Evolutionary conservation across 2,113 vertebrate species (phyloP), one percentile per base, ranked within the genome.

Genomic region (Chlorocebus sabaeus): DNA sequence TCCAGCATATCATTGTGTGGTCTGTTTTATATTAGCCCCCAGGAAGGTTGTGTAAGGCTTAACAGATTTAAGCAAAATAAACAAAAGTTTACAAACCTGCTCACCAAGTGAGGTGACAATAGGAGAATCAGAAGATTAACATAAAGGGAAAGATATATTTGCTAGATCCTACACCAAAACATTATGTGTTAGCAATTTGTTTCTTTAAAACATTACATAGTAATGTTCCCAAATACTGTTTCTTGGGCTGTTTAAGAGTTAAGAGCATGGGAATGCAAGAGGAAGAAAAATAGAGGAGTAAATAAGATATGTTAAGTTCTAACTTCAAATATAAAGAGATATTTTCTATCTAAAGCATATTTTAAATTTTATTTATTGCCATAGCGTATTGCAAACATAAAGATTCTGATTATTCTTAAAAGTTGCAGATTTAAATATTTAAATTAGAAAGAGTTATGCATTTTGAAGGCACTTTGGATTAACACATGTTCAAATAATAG

Each of bases 281-380:
- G 30, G 67, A 52, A 81, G 57, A 50, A 32, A 17, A 55, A 13
- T 45, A 64, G 61, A 90, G 20, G 35, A 90, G 79, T 61, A 93
- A 67, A 35, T 87, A n/a, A 96, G 59, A 55, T 68, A 90, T 92
- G 92, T 94, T 89, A 78, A 85, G n/a, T 89, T 81, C 67, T 68
- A 67, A 81, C 16, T 73, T 93, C 35, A 95, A 61, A 93, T 13
- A 61, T 81, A 14, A 93, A 90, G 64, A 93, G 25, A 50, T 55
- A 68, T 50, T 95, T 95, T 95, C 30, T 76, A 38, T 84, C 43
- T 87, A 76, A 90, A 52, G 25, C 27, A 3, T 91, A 85, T 88
- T 92, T 97, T 94, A 94, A 90, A 81, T 89, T 38, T 88, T 64
- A 81, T 67, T 95, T 89, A 89, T 82, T 90, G 59, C 23, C 40